Evolutionary conservation across 2,797 vertebrate species (phyloP).

Genomic region (Hozukius guyotensis): DNA sequence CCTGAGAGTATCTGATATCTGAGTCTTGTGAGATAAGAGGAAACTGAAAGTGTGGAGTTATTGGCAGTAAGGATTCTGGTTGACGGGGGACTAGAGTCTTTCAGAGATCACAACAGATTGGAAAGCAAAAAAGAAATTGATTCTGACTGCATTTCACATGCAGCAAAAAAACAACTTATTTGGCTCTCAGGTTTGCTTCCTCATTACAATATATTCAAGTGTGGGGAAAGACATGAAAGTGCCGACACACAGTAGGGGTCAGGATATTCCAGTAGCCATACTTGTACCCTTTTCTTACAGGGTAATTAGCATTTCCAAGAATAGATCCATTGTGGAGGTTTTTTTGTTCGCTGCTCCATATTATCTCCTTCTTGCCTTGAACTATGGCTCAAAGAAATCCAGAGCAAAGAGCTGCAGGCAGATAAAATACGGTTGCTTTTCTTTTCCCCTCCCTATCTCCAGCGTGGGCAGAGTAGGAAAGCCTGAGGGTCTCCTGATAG

Average conservation of each 20-base stretch:
- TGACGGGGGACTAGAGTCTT: neutral
- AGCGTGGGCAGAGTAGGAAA: conserved; percentile 46
- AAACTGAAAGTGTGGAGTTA: conserved; percentile 2
- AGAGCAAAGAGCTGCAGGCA: conserved; percentile 62
- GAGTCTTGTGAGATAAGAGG: conserved; percentile 12
- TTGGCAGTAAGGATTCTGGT: neutral
- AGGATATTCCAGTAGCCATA: conserved; percentile 30
- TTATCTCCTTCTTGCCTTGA: conserved; percentile 63
- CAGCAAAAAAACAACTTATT: neutral
- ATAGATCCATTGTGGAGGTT: conserved; percentile 61
- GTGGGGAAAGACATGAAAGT: conserved; percentile 6
- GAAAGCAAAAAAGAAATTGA: neutral
- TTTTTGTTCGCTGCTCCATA: conserved; percentile 55
- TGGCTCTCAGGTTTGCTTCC: neutral
- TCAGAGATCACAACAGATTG: conserved; percentile 1
- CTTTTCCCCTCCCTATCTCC: neutral
- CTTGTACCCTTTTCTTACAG: conserved; percentile 13
- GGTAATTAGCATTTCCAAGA: conserved; percentile 69
- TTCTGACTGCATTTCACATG: neutral
- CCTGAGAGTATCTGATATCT: conserved; percentile 22
- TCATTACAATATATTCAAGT: neutral
- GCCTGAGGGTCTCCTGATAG: conserved; percentile 61
- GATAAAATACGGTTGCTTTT: conserved; percentile 36
- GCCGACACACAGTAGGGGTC: conserved; percentile 27
- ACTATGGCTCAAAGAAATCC: conserved; percentile 61